Evolutionary conservation across 2,888 invertebrate genomes (phyloP), one percentile per base, ranked within the genome.

Genomic region (Euplagia quadripunctaria): DNA sequence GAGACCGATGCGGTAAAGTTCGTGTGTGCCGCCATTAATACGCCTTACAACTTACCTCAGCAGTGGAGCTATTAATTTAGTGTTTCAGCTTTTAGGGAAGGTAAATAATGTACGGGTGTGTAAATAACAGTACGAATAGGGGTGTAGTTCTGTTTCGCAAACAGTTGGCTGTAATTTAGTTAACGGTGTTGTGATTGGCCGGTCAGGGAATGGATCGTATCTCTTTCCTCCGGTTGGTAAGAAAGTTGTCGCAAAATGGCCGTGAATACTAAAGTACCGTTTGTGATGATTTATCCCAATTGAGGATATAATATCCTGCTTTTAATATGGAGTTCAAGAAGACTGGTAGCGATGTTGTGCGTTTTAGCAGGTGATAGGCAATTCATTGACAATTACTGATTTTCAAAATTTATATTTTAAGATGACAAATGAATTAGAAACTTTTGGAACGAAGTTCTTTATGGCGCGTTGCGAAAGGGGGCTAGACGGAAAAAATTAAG

Each of bases 21-120:
- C 11, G 49, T 8, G 58, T 72, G 63, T 75, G 72, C 71, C 68
- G 66, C 71, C 71, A 75, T 63, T 82, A 78, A 75, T 82, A 78
- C 31, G 76, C 67, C 74, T 64, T 71, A 65, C 63, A 71, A 73
- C 68, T 76, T 70, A 66, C 63, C 55, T 68, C 43, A n/a, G 17
- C 58, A 67, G n/a, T 64, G 73, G 41, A 49, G 64, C 70, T 51
- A 74, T 75, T 72, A 73, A 77, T 75, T 71, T 43, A 80, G 65
- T 68, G 68, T 70, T 74, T 73, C 64, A 70, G 75, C 76, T 76
- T 80, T 75, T 78, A 77, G 74, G 71, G 12, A 31, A 49, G 68
- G 49, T 74, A 68, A 74, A 68, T 68, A 74, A 74, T 67, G 31
- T 70, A 73, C 31, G 12, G 31, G 6, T 43, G 43, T 51, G 70